Evolutionary conservation across 2,888 invertebrate species (phyloP), one percentile per base, ranked within the genome.

Genomic region (Euproctis similis): DNA sequence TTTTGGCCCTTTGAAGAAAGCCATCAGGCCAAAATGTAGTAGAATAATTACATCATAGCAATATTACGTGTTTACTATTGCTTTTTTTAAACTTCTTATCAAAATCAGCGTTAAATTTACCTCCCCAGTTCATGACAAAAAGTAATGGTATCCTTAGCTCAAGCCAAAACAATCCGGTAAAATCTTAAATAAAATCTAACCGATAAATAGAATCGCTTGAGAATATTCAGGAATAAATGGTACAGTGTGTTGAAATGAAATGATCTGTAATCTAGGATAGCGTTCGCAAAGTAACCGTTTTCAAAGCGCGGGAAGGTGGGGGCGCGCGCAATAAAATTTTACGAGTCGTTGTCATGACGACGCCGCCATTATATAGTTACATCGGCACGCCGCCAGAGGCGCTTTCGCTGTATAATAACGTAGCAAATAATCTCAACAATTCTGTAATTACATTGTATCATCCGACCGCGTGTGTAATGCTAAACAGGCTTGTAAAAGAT

Each of bases 301-400:
- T 63, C 56, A 63, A 68, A 57, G 58, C 55, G 49, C 43, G 45
- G 39, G 44, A 46, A 47, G 51, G 31, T 36, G 57, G 68, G 72
- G 67, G 70, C 55, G 66, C 58, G 60, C 24, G 68, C 55, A 64
- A 65, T 81, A 78, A 80, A 81, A 80, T 80, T 81, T 81, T 81
- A 81, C 66, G 78, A 75, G 26, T 59, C 34, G 75, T 74, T 42
- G 48, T 60, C 64, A 73, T 75, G 58, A 65, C 68, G 60, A 78
- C 81, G 64, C 59, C 59, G 76, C 78, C 74, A 72, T 75, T 64
- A 42, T 42, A 37, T 55, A 59, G 62, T 69, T 60, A 35, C 60
- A 39, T 36, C 40, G 34, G 34, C 34, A 28, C 39, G 45, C 39
- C 60, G 50, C 39, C 24, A 40, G 45, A 39, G 46, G 59, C 59